These are phyloP conservation scores for Echinops telfairi DNA, from an alignment of 2,113 vertebrate genomes.

Conservation along the genomic window DNA sequence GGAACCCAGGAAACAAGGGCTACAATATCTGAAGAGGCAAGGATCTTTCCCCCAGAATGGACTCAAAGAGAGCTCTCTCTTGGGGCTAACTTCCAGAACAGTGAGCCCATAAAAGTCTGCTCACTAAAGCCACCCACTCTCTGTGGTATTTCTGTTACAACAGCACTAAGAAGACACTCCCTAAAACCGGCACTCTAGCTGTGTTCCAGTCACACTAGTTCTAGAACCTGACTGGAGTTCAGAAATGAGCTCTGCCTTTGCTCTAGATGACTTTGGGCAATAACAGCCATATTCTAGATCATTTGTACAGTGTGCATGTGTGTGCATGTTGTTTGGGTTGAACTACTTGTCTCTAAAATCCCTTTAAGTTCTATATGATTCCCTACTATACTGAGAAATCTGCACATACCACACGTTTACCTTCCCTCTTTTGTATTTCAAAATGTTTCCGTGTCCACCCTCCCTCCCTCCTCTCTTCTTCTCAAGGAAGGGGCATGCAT, in stretches of 20 bases:
- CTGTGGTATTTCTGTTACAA: too few relatives aligned
- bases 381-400: neutral
- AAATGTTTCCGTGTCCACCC: neutral
- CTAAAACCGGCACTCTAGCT: too few relatives aligned
- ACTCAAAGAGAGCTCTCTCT: too few relatives aligned
- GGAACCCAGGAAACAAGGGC: too few relatives aligned
- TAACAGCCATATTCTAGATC: neutral
- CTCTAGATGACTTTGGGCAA: neutral
- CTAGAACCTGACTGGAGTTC: neutral
- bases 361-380: neutral
- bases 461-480: neutral
- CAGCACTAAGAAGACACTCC: too few relatives aligned
- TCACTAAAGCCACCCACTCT: too few relatives aligned
- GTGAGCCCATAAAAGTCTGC: too few relatives aligned
- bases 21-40: too few relatives aligned
- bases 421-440: neutral
- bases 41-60: too few relatives aligned
- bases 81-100: too few relatives aligned
- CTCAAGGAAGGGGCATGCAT: neutral
- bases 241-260: neutral
- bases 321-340: neutral
- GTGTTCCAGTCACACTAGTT: too few relatives aligned
- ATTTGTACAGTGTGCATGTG: too few relatives aligned
- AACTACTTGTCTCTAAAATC: constrained; percentile 14
- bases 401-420: neutral